phyloP scores from a whole-genome alignment of 2,888 invertebrate species.

The Drosophila merina region DNA sequence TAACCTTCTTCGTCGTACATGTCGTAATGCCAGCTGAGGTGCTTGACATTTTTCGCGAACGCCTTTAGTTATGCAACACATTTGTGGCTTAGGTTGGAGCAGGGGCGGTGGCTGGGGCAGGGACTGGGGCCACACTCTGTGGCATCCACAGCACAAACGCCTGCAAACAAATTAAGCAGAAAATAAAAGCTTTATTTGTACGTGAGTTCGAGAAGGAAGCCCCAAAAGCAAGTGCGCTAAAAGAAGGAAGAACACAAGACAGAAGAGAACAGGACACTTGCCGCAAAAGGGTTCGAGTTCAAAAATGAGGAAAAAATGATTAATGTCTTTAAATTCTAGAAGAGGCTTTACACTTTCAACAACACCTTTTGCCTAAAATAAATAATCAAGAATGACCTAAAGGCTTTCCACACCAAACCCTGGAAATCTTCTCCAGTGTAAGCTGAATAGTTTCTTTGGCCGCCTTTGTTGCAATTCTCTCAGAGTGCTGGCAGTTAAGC shows the following conservation, averaged over 20 bases:
- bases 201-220: slow-evolving; percentile 15
- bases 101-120: background rate
- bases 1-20: slow-evolving; percentile 64
- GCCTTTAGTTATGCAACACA: slow-evolving; percentile 68
- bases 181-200: slow-evolving; percentile 59
- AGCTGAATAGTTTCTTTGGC: slow-evolving; percentile 19
- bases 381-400: background rate
- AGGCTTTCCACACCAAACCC: too few relatives aligned
- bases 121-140: slow-evolving; percentile 28
- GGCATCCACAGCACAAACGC: slow-evolving; percentile 48
- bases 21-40: slow-evolving; percentile 59
- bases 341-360: background rate
- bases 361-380: background rate
- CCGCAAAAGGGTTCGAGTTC: background rate
- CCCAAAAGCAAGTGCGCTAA: slow-evolving; percentile 44
- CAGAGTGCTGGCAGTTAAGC: slow-evolving; percentile 76
- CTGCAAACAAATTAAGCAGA: slow-evolving; percentile 77
- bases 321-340: background rate
- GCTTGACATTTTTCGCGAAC: slow-evolving; percentile 71
- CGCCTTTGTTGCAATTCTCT: slow-evolving; percentile 30
- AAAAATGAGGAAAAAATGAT: background rate
- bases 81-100: slow-evolving; percentile 15
- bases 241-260: slow-evolving; percentile 36
- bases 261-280: background rate
- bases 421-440: background rate